Percentiles rank a stretch among this genome's conserved stretches.
These are phyloP conservation scores for Hycleus cichorii DNA, from an alignment of 1,140 invertebrate species.

Conservation along the genomic window DNA sequence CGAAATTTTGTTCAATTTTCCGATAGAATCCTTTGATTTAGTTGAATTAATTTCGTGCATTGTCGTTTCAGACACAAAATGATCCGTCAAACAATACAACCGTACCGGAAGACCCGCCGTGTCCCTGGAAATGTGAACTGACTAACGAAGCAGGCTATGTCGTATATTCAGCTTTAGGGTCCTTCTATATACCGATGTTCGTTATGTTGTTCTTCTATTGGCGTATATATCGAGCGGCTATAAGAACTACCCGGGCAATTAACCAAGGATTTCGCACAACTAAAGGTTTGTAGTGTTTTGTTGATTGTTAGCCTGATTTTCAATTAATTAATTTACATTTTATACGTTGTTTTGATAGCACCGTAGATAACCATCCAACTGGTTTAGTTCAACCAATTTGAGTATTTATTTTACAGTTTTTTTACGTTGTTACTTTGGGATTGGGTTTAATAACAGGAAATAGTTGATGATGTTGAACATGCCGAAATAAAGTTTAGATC, in stretches of 20 bases:
- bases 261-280: conserved; percentile 90
- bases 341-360: too few species aligned
- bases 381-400: background rate
- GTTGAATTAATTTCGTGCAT: too few species aligned
- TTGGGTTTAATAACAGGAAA: too few species aligned
- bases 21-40: too few species aligned
- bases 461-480: too few species aligned
- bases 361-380: too few species aligned
- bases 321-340: too few species aligned
- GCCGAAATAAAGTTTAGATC: too few species aligned
- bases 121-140: conserved; percentile 80
- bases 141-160: conserved; percentile 82
- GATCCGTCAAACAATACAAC: conserved; percentile 1
- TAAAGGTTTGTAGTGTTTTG: conserved; percentile 50
- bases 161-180: conserved; percentile 84
- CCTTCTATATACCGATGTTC: conserved; percentile 93
- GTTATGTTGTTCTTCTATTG: conserved; percentile 97
- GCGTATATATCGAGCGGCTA: conserved; percentile 87
- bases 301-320: background rate
- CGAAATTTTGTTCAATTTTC: too few species aligned
- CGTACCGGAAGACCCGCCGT: conserved; percentile 45
- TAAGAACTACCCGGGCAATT: conserved; percentile 81
- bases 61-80: conserved; percentile 1
- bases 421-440: too few species aligned
- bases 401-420: background rate